Base-by-base conservation (phyloP, 2,888 invertebrate genomes). In the Helobdella robusta region DNA sequence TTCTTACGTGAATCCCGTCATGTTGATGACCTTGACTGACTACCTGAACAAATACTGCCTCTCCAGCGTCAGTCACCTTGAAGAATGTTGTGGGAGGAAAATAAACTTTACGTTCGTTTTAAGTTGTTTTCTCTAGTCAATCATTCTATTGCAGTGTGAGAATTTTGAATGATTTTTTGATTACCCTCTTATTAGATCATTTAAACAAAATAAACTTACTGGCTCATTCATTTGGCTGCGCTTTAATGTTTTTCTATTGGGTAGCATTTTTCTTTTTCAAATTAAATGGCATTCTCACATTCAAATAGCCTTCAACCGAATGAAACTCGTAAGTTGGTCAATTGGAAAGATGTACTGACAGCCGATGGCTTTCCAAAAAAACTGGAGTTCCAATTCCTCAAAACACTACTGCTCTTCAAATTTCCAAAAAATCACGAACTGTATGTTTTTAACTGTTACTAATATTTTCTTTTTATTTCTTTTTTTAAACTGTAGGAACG, bases 11-110 rank as follows among this genome's bases (percentile, higher is more conserved):
- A 25, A 60, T 23, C 48, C 48, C 1, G 48, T 65, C 35, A 23
- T 65, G 50, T 18, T 36, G 48, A 50, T 32, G 6, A 32, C 40
- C 6, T 28, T 65, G 18, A 52, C 28, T 15, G 34, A 48, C n/a
- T 34, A 59, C 20, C 30, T 60, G 34, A 65, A 65, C 60, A 32
- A 20, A 35, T 60, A 50, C 35, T 65, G 65, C 50, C 32, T 60
- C 20, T 34, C 48, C 23, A 50, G 48, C 52, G 18, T 35, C 8
- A 56, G 1, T 23, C 36, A 59, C 23, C 50, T 65, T 8, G 23
- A 34, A 25, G 25, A 6, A 15, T 65, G 65, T 52, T 65, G 65
- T 35, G 46, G 48, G 34, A 48, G 46, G 18, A 18, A 32, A 3
- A 65, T 60, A 1, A 44, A 25, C 46, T 28, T 48, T 5, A 50